A percentile compares a stretch with the other conserved stretches of the same genome.
phyloP scores from a whole-genome alignment of 2,797 vertebrate species.

The Peromyscus eremicus region DNA sequence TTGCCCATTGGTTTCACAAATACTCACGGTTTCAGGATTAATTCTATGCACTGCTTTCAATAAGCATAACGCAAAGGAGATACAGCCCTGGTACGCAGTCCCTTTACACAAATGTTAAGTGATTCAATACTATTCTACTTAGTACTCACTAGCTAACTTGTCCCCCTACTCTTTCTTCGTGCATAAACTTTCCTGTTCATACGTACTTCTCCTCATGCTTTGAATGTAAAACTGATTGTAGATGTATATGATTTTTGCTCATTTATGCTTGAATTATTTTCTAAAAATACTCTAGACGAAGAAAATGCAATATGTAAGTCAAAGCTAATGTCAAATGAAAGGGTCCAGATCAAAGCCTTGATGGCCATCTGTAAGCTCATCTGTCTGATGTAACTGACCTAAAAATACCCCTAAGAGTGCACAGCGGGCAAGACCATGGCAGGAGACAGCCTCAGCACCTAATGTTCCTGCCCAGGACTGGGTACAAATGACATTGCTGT shows the following conservation, averaged over 20 bases:
- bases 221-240: not conserved
- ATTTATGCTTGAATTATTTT: constrained; percentile 40
- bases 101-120: constrained; percentile 8
- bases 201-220: not conserved
- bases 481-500: not conserved
- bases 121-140: not conserved
- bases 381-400: not conserved
- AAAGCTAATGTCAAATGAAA: not conserved
- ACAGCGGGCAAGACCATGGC: not conserved
- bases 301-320: not conserved
- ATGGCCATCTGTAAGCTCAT: not conserved
- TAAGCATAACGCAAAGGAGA: not conserved
- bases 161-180: not conserved
- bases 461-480: not conserved
- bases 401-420: not conserved
- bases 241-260: not conserved
- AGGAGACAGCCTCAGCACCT: not conserved
- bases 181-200: not conserved
- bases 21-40: constrained; percentile 39
- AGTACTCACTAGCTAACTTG: not conserved
- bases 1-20: constrained; percentile 31
- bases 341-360: not conserved
- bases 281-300: constrained; percentile 11
- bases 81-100: not conserved
- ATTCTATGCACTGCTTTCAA: not conserved